phyloP scores from a whole-genome alignment of 2,888 invertebrate species.

The Hetaerina titia region DNA sequence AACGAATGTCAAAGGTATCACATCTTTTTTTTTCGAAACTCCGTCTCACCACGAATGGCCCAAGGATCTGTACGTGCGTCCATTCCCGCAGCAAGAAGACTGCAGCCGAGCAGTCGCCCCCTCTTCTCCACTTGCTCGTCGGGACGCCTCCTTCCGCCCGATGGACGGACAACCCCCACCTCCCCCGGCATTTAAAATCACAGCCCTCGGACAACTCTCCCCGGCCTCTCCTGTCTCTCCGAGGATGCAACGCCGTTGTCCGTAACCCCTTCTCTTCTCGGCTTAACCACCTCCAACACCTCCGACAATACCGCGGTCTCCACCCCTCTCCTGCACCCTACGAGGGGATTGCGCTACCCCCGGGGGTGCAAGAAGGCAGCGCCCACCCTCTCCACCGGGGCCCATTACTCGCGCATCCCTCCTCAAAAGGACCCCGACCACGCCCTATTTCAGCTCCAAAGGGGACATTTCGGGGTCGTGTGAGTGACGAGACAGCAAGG shows the following conservation, averaged over 20 bases:
- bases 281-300: not conserved
- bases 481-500: not conserved
- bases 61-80: no score
- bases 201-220: not conserved
- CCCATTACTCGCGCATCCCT: not conserved
- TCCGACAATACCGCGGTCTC: not conserved
- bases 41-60: no score
- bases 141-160: not conserved
- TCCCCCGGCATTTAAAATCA: not conserved
- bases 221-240: not conserved
- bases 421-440: not conserved
- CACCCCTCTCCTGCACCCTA: not conserved
- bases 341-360: not conserved
- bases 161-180: not conserved
- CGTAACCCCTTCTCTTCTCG: not conserved
- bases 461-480: not conserved
- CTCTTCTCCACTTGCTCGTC: not conserved
- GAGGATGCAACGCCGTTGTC: not conserved
- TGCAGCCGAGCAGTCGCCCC: no score
- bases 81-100: no score
- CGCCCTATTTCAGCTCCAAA: not conserved
- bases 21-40: no score
- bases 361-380: no score
- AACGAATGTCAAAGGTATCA: no score
- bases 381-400: not conserved